A percentile compares a stretch with the other conserved stretches of the same genome.
Evolutionary conservation across 2,888 invertebrate genomes (phyloP).

Genomic region (Philopedon plagiatum): DNA sequence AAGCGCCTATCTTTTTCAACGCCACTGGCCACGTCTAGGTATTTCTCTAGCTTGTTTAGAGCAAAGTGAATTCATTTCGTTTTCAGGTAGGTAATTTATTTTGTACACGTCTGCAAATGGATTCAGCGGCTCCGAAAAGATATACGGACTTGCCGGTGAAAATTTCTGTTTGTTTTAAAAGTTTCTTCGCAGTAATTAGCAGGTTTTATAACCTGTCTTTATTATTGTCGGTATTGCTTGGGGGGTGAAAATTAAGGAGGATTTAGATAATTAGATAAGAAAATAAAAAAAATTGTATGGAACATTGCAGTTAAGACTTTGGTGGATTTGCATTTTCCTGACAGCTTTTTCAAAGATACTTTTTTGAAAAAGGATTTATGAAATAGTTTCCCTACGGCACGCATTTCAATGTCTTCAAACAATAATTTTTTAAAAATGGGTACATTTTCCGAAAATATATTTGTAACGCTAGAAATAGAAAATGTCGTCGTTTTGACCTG

Average conservation of each 20-base stretch:
- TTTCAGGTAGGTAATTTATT: slow-evolving; percentile 42
- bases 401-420: no score
- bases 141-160: slow-evolving; percentile 28
- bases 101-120: slow-evolving; percentile 27
- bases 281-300: not conserved
- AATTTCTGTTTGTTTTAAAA: slow-evolving; percentile 38
- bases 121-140: slow-evolving; percentile 23
- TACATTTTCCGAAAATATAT: no score
- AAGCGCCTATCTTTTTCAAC: slow-evolving; percentile 2
- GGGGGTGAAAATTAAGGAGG: not conserved
- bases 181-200: slow-evolving; percentile 32
- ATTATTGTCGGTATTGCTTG: slow-evolving; percentile 7
- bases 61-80: slow-evolving; percentile 28
- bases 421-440: no score
- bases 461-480: no score
- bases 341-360: no score
- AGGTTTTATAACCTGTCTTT: slow-evolving; percentile 15
- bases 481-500: no score
- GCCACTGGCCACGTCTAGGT: slow-evolving; percentile 8
- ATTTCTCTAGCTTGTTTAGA: slow-evolving; percentile 33
- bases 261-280: not conserved
- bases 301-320: not conserved
- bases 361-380: no score
- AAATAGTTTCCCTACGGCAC: no score
- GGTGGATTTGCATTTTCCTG: no score